phyloP scores from a whole-genome alignment of 2,888 invertebrate species.

The Dinocampus coccinellae region DNA sequence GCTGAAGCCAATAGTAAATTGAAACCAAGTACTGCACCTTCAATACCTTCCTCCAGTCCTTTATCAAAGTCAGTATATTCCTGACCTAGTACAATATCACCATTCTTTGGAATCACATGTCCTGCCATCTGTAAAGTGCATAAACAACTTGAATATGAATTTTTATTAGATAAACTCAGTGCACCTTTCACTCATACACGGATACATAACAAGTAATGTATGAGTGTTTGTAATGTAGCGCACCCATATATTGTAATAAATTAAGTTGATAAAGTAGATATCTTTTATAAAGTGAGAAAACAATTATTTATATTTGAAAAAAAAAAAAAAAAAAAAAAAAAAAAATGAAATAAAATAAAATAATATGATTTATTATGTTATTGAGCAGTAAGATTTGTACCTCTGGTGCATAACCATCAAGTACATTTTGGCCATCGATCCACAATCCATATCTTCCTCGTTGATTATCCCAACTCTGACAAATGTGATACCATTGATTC shows the following conservation, averaged over 20 bases:
- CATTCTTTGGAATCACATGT: constrained; percentile 73
- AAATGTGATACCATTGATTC: constrained; percentile 77
- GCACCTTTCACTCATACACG: neutral
- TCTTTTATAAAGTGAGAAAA: too few relatives aligned
- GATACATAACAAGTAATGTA: neutral
- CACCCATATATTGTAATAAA: neutral
- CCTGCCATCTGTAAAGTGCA: constrained; percentile 72
- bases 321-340: too few relatives aligned
- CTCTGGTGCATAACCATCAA: constrained; percentile 65
- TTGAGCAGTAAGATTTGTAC: constrained; percentile 46
- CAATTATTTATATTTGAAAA: too few relatives aligned
- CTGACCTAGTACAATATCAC: constrained; percentile 79
- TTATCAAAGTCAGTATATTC: constrained; percentile 78
- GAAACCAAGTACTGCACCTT: constrained; percentile 78
- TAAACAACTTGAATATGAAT: constrained; percentile 10
- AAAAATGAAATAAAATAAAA: too few relatives aligned
- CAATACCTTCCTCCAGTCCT: constrained; percentile 76
- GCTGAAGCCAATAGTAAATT: constrained; percentile 76
- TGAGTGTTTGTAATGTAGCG: neutral
- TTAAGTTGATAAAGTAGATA: constrained; percentile 19
- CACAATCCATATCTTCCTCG: constrained; percentile 76
- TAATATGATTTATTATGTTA: neutral
- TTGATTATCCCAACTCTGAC: constrained; percentile 76
- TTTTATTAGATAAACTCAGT: neutral
- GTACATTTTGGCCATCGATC: constrained; percentile 73